Conservation (phyloP, 2,797 vertebrate genomes). For the Tamandua tetradactyla region DNA sequence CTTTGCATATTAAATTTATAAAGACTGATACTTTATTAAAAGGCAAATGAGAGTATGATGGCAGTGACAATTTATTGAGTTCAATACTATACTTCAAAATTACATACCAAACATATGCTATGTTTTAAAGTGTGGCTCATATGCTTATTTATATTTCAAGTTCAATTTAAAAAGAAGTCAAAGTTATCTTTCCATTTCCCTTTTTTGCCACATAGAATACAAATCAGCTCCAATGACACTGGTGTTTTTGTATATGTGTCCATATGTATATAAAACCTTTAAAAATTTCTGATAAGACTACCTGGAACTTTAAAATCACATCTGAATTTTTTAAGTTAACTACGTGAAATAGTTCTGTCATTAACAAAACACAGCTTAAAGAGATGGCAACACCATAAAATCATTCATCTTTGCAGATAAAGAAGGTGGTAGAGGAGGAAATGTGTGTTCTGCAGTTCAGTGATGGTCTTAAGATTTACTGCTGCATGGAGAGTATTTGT, state of each 20-base stretch:
- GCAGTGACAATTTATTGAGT: background rate
- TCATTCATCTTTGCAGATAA: background rate
- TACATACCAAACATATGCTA: background rate
- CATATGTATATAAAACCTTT: background rate
- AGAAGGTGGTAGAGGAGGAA: background rate
- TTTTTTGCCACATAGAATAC: background rate
- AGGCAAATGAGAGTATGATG: background rate
- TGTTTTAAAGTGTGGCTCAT: background rate
- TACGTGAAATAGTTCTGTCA: background rate
- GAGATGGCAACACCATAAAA: background rate
- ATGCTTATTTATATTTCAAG: background rate
- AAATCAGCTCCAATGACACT: background rate
- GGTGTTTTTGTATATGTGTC: background rate
- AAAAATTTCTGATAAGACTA: background rate
- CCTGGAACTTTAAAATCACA: background rate
- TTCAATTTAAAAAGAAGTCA: background rate
- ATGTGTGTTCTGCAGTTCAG: background rate
- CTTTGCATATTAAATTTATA: background rate
- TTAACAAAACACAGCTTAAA: background rate
- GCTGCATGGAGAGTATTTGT: background rate
- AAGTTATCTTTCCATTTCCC: background rate
- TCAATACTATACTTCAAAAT: slow-evolving; percentile 31
- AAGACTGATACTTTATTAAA: background rate
- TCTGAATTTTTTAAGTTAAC: background rate
- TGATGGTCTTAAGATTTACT: background rate